These are phyloP conservation scores for Spilarctia lutea DNA, from an alignment of 2,888 invertebrate species.

Conservation along the genomic window DNA sequence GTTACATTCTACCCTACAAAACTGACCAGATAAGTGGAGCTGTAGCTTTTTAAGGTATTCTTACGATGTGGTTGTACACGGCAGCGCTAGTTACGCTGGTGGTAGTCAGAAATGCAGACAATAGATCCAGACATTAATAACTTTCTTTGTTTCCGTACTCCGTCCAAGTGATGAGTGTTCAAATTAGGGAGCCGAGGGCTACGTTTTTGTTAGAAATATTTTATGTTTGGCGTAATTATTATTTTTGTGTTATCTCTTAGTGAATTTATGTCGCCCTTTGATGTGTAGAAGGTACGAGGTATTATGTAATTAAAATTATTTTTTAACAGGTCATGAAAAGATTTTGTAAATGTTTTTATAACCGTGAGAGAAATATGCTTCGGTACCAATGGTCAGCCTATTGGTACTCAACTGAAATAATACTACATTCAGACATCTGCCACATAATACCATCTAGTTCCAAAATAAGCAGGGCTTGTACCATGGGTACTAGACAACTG, in stretches of 20 bases:
- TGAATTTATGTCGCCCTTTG: neutral
- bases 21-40: conserved; percentile 60
- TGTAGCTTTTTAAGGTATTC: conserved; percentile 46
- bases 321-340: neutral
- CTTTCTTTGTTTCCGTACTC: conserved; percentile 79
- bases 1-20: conserved; percentile 74
- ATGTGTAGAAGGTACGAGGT: neutral
- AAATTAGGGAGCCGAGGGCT: conserved; percentile 52
- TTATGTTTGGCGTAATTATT: conserved; percentile 46
- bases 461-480: too few species aligned
- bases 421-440: too few species aligned
- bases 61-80: conserved; percentile 43
- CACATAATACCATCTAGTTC: too few species aligned
- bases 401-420: too few species aligned
- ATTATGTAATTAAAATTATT: neutral
- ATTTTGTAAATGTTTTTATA: neutral
- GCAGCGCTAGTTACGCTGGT: conserved; percentile 61
- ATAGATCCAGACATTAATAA: conserved; percentile 83
- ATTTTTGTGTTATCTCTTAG: conserved; percentile 17
- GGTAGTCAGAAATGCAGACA: conserved; percentile 75
- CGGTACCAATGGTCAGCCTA: too few species aligned
- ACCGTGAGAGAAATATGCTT: neutral
- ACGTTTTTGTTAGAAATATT: conserved; percentile 50
- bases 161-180: conserved; percentile 63
- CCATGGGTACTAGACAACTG: too few species aligned